Base-by-base conservation (phyloP, 2,888 invertebrate species). In the Epirrita christyi region DNA sequence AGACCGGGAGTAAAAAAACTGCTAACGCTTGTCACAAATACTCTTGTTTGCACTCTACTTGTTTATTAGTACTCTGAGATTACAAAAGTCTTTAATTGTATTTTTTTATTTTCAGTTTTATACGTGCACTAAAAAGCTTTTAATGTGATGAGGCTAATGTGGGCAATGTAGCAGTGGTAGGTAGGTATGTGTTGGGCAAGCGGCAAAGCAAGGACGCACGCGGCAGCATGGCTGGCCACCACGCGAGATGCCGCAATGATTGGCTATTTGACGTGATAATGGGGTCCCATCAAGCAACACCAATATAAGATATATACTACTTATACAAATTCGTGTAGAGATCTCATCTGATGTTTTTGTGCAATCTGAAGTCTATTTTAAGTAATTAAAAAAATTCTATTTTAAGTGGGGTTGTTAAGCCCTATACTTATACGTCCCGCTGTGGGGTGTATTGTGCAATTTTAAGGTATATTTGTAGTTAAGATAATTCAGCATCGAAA, bases 191-290 rank as follows among this genome's bases (percentile, higher is more conserved):
- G 80, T 88, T 87, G 83, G 70, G 88, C 81, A 88, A 90, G 75
- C 76, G 67, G 76, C 86, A 86, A 87, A 85, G 90, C 89, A 88
- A 88, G 88, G 89, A 86, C 89, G 83, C 70, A 70, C 71, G 76
- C 72, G 66, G 76, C 61, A 55, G 63, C 67, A 51, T 55, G 46
- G 55, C 50, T 49, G 37, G 46, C 34, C 44, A 38, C 53, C 40
- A 42, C 70, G 72, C 63, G 60, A 53, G 65, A 67, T 81, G 76
- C 73, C 63, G 80, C 80, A 79, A 78, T 71, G 40, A 34, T 49
- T 49, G 32, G 38, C 40, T 44, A 40, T 59, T 57, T 54, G 51
- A 38, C 21, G 11, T 41, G 48, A 51, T 59, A 48, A 55, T 55
- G 29, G 37, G 49, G 13, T 38, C 28, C 21, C 21, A 21, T 21